Percentiles rank a stretch among this genome's conserved stretches.
phyloP scores from a whole-genome alignment of 2,797 vertebrate species.

The Coregonus sp. region DNA sequence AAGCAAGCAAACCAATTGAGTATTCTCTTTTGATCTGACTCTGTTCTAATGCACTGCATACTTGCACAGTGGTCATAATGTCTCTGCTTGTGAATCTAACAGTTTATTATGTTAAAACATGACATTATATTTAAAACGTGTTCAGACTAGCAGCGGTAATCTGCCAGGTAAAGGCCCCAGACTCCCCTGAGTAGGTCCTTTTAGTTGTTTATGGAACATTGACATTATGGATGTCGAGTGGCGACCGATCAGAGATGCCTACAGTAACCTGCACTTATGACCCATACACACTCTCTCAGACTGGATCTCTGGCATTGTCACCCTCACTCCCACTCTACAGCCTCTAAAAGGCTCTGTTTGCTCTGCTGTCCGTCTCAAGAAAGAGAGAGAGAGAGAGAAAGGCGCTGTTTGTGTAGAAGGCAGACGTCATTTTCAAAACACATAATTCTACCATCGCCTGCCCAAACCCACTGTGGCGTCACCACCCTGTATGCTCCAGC shows the following conservation, averaged over 20 bases:
- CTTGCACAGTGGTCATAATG: background rate
- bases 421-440: slow-evolving; percentile 64
- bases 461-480: slow-evolving; percentile 43
- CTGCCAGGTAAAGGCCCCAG: slow-evolving; percentile 12
- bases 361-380: slow-evolving; percentile 29
- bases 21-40: background rate
- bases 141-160: background rate
- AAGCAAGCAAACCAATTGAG: background rate
- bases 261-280: slow-evolving; percentile 24
- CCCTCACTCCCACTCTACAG: slow-evolving; percentile 43
- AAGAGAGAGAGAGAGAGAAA: slow-evolving; percentile 32
- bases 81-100: background rate
- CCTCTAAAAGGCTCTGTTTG: slow-evolving; percentile 48
- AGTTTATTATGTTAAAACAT: background rate
- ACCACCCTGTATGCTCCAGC: slow-evolving; percentile 19
- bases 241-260: slow-evolving; percentile 8
- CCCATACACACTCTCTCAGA: slow-evolving; percentile 25
- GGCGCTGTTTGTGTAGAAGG: slow-evolving; percentile 53
- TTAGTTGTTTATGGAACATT: slow-evolving; percentile 38
- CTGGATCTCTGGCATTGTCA: slow-evolving; percentile 40
- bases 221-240: slow-evolving; percentile 17
- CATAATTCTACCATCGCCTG: slow-evolving; percentile 47
- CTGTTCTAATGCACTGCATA: background rate
- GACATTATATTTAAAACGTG: background rate
- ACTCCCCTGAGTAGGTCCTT: slow-evolving; percentile 18